A percentile compares a stretch with the other conserved stretches of the same genome.
phyloP scores from a whole-genome alignment of 2,797 vertebrate species.

The Characodon lateralis region DNA sequence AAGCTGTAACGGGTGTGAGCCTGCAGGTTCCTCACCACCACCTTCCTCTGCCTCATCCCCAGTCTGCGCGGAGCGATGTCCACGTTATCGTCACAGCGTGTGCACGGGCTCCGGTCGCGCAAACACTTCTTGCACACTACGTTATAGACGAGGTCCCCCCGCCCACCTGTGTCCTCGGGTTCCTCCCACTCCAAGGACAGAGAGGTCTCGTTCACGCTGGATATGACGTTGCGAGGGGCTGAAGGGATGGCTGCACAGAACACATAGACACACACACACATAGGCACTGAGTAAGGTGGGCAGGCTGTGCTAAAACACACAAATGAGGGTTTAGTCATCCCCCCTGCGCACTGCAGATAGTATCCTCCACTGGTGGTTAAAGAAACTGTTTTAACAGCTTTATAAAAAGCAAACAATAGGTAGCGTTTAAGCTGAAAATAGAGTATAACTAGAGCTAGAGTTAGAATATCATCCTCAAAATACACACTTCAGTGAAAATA shows the following conservation, averaged over 20 bases:
- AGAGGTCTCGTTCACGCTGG: constrained; percentile 96
- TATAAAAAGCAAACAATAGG: constrained; percentile 12
- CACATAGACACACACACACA: constrained; percentile 13
- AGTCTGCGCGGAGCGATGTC: constrained; percentile 93
- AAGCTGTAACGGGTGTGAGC: constrained; percentile 98
- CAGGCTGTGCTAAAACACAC: constrained; percentile 38
- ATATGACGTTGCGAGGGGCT: constrained; percentile 91
- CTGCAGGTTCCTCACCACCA: constrained; percentile 94
- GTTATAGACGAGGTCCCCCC: constrained; percentile 93
- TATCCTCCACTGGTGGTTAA: constrained; percentile 24
- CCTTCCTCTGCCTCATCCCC: constrained; percentile 89
- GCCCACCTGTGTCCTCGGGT: constrained; percentile 88
- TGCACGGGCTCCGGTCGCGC: constrained; percentile 85
- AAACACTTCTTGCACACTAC: constrained; percentile 97
- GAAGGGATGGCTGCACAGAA: constrained; percentile 86
- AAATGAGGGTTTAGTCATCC: constrained; percentile 46
- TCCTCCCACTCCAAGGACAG: constrained; percentile 96
- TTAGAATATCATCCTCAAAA: not conserved
- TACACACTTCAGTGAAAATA: not conserved
- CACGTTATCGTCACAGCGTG: constrained; percentile 96
- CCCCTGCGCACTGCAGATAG: constrained; percentile 32
- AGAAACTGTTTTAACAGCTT: constrained; percentile 24
- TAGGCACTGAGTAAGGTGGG: constrained; percentile 29
- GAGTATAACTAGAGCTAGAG: not conserved
- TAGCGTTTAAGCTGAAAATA: not conserved